phyloP scores from a whole-genome alignment of 2,888 invertebrate genomes.

The Trichopria drosophilae region DNA sequence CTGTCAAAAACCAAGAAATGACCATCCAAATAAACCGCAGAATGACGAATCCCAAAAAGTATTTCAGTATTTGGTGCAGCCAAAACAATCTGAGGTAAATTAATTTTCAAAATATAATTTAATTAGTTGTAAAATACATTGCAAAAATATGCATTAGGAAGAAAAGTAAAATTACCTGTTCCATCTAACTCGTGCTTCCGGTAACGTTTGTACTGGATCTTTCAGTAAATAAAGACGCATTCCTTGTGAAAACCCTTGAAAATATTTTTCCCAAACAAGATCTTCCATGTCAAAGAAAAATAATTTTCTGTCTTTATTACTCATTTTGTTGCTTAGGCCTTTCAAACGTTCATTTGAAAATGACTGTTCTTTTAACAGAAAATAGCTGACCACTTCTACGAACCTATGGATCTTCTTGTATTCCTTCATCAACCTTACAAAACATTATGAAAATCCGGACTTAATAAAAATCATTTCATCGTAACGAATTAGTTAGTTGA shows the following conservation, averaged over 20 bases:
- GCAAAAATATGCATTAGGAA: background rate
- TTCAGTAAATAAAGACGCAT: constrained; percentile 57
- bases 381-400: constrained; percentile 56
- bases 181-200: constrained; percentile 25
- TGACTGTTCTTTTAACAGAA: constrained; percentile 51
- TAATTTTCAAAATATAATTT: background rate
- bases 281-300: constrained; percentile 57
- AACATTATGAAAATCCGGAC: too few species aligned
- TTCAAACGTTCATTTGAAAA: constrained; percentile 37
- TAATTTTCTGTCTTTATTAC: constrained; percentile 50
- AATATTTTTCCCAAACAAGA: constrained; percentile 57
- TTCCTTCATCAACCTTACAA: constrained; percentile 58
- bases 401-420: constrained; percentile 57
- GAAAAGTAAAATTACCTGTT: constrained; percentile 5
- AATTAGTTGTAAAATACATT: background rate
- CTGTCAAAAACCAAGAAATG: too few species aligned
- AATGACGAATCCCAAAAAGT: too few species aligned
- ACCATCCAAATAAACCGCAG: too few species aligned
- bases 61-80: background rate
- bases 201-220: constrained; percentile 46
- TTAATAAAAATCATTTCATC: background rate
- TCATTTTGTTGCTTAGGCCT: constrained; percentile 53
- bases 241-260: constrained; percentile 58
- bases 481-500: too few species aligned
- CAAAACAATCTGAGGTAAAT: constrained; percentile 1